Percentiles rank a stretch among this genome's conserved stretches.
These are phyloP conservation scores for Propithecus perrieri DNA, from an alignment of 2,797 vertebrate species.

Conservation along the genomic window DNA sequence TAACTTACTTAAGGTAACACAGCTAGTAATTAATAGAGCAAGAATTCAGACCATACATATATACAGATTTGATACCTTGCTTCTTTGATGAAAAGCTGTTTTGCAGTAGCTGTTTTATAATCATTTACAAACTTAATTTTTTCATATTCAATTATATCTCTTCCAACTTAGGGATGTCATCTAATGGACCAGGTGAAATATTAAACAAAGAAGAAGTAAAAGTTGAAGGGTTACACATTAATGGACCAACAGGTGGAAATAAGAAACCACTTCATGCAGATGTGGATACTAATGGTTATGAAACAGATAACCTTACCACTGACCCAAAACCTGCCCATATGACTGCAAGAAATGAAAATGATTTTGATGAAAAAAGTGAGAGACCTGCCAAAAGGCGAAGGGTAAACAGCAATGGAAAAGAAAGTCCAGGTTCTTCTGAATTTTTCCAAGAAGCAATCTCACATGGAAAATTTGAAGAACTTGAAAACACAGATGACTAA, in stretches of 20 bases:
- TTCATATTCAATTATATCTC: slow-evolving; percentile 49
- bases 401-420: slow-evolving; percentile 89
- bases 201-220: slow-evolving; percentile 85
- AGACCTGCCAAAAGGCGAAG: slow-evolving; percentile 92
- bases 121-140: neutral
- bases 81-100: neutral
- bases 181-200: slow-evolving; percentile 86
- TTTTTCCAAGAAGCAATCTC: slow-evolving; percentile 83
- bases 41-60: neutral
- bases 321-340: slow-evolving; percentile 86
- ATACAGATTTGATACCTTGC: neutral
- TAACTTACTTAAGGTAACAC: neutral
- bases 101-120: neutral
- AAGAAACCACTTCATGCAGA: slow-evolving; percentile 85
- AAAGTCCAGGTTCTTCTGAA: slow-evolving; percentile 87
- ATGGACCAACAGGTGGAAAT: slow-evolving; percentile 87
- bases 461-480: slow-evolving; percentile 86
- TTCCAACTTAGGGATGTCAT: slow-evolving; percentile 86
- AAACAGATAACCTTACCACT: slow-evolving; percentile 80
- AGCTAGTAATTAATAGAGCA: neutral
- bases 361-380: slow-evolving; percentile 86
- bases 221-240: slow-evolving; percentile 86
- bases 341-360: slow-evolving; percentile 83
- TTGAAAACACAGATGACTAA: slow-evolving; percentile 86
- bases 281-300: slow-evolving; percentile 91